phyloP scores from a whole-genome alignment of 2,797 vertebrate genomes.

The Centroberyx gerrardi region DNA sequence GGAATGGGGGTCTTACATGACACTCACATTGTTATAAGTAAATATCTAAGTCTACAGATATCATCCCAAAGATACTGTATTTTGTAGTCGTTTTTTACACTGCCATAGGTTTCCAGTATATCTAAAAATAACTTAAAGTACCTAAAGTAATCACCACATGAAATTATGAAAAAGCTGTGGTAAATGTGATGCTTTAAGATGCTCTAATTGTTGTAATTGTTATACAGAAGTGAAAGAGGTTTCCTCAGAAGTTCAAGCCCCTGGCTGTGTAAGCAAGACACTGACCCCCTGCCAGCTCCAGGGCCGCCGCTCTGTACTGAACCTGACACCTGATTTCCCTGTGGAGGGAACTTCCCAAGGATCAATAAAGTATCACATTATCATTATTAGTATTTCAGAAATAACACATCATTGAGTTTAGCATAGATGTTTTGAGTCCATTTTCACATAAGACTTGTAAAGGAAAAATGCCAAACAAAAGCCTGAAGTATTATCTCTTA shows the following conservation, averaged over 20 bases:
- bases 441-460: constrained; percentile 17
- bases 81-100: not conserved
- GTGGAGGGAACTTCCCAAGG: not conserved
- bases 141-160: constrained; percentile 15
- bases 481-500: constrained; percentile 15
- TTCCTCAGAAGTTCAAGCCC: not conserved
- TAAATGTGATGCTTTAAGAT: not conserved
- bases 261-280: not conserved
- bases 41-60: constrained; percentile 45
- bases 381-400: not conserved
- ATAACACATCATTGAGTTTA: constrained; percentile 6
- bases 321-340: constrained; percentile 26
- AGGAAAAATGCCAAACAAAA: constrained; percentile 24
- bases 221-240: no score
- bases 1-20: not conserved
- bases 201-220: no score
- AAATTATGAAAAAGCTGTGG: constrained; percentile 13
- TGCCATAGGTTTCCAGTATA: constrained; percentile 26
- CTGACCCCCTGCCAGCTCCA: not conserved
- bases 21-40: constrained; percentile 4
- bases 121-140: constrained; percentile 14
- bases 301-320: no score
- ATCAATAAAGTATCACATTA: constrained; percentile 7
- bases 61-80: constrained; percentile 19
- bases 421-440: constrained; percentile 27